Evolutionary conservation across 2,888 invertebrate species (phyloP).

Genomic region (Cephus pygmeus): DNA sequence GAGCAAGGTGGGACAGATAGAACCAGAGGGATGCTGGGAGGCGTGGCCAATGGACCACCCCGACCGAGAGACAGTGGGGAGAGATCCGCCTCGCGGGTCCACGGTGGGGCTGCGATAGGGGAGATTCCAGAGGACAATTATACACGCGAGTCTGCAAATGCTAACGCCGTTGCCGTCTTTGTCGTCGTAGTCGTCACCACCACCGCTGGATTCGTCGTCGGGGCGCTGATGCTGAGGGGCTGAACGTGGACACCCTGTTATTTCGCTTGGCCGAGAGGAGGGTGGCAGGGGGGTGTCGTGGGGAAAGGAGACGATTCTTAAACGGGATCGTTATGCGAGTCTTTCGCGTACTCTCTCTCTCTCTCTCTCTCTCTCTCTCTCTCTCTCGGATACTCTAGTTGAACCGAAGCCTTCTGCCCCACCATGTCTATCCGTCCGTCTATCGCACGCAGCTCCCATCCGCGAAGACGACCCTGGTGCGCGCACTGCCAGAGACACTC

Average conservation of each 20-base stretch:
- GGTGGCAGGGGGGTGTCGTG: conserved; percentile 66
- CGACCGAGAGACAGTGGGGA: conserved; percentile 14
- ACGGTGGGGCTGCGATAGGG: conserved; percentile 55
- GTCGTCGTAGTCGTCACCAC: too few species aligned
- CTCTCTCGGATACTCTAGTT: background rate
- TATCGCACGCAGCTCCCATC: background rate
- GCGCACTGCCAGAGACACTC: background rate
- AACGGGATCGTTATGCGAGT: conserved; percentile 63
- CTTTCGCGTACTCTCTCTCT: conserved; percentile 44
- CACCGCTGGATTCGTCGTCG: background rate
- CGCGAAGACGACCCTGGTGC: background rate
- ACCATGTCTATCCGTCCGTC: conserved; percentile 12
- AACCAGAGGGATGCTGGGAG: conserved; percentile 46
- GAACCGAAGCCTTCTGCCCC: background rate
- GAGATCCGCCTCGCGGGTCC: conserved; percentile 22
- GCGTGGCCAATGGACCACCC: conserved; percentile 53
- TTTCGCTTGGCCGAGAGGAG: conserved; percentile 43
- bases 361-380: conserved; percentile 7
- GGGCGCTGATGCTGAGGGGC: conserved; percentile 19
- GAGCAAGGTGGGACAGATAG: conserved; percentile 30
- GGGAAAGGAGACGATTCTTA: conserved; percentile 50
- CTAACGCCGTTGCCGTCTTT: conserved; percentile 27
- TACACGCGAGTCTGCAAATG: conserved; percentile 48
- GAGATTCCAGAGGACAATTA: conserved; percentile 48
- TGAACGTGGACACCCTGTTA: conserved; percentile 40